Evolutionary conservation across 2,797 vertebrate genomes (phyloP).

Genomic region (Cyprinodon diabolis): DNA sequence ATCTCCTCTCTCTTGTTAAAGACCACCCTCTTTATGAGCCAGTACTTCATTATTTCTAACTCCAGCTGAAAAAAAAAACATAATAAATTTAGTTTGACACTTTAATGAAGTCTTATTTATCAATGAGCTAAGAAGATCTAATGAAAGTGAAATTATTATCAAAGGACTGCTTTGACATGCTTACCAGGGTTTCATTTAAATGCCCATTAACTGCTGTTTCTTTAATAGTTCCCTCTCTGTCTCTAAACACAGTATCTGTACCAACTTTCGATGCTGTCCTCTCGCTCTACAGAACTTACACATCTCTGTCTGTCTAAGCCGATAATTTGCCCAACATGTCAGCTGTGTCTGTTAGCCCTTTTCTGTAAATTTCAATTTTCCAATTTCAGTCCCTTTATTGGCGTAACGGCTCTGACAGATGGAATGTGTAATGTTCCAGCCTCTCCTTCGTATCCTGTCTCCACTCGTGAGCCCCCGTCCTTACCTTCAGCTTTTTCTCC

Average conservation of each 20-base stretch:
- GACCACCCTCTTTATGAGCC: constrained; percentile 22
- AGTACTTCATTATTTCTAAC: constrained; percentile 52
- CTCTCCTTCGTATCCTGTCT: constrained; percentile 24
- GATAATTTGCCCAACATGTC: constrained; percentile 42
- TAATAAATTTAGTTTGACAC: constrained; percentile 55
- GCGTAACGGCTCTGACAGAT: constrained; percentile 35
- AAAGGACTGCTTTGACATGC: constrained; percentile 39
- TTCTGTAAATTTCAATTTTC: constrained; percentile 46
- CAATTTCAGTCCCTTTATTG: constrained; percentile 50
- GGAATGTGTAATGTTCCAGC: constrained; percentile 39
- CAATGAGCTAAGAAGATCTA: constrained; percentile 58
- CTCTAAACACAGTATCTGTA: constrained; percentile 10
- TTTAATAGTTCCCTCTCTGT: constrained; percentile 8
- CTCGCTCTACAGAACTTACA: constrained; percentile 28
- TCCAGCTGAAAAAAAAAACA: constrained; percentile 46
- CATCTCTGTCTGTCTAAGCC: constrained; percentile 31
- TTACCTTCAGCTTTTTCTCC: constrained; percentile 39
- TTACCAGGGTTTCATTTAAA: constrained; percentile 22
- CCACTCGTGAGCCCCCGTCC: constrained; percentile 14
- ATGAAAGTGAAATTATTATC: constrained; percentile 41
- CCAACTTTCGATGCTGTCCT: constrained; percentile 21
- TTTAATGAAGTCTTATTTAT: constrained; percentile 68
- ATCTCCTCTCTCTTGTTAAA: constrained; percentile 1
- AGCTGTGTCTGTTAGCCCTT: constrained; percentile 21
- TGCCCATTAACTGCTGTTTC: constrained; percentile 20